These are phyloP conservation scores for Cuniculus paca DNA, from an alignment of 2,797 vertebrate species.

Conservation along the genomic window DNA sequence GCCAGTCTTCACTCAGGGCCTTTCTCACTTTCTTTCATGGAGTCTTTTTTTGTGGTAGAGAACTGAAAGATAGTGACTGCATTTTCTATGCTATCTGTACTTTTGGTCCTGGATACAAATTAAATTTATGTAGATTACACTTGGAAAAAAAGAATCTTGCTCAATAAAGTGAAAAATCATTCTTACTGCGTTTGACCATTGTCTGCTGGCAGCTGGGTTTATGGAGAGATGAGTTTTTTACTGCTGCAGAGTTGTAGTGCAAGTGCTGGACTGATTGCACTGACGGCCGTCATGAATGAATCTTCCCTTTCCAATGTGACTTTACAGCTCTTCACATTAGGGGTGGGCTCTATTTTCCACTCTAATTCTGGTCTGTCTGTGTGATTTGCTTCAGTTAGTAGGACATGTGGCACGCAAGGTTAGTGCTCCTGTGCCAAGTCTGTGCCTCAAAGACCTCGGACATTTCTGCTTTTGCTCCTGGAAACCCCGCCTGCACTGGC, in stretches of 20 bases:
- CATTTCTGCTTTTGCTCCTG: neutral
- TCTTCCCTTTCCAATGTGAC: neutral
- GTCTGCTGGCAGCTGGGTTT: neutral
- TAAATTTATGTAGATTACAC: neutral
- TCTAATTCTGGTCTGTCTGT: neutral
- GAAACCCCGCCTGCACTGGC: neutral
- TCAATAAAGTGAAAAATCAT: neutral
- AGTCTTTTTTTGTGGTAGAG: neutral
- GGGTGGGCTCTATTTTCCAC: neutral
- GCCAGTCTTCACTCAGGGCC: neutral
- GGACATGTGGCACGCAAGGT: neutral
- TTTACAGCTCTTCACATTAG: neutral
- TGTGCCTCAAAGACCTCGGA: neutral
- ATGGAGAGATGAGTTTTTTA: neutral
- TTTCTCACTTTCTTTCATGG: neutral
- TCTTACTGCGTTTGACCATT: neutral
- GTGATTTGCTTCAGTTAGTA: neutral
- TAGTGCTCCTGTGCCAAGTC: neutral
- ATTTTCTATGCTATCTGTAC: neutral
- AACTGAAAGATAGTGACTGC: neutral
- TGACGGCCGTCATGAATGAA: neutral
- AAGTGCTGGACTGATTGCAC: neutral
- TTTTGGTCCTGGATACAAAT: neutral
- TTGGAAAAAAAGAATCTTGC: neutral
- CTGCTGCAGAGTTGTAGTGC: neutral